Evolutionary conservation across 53 echinoderm and acorn worm species (phyloP).

Genomic region (Paracentrotus lividus): DNA sequence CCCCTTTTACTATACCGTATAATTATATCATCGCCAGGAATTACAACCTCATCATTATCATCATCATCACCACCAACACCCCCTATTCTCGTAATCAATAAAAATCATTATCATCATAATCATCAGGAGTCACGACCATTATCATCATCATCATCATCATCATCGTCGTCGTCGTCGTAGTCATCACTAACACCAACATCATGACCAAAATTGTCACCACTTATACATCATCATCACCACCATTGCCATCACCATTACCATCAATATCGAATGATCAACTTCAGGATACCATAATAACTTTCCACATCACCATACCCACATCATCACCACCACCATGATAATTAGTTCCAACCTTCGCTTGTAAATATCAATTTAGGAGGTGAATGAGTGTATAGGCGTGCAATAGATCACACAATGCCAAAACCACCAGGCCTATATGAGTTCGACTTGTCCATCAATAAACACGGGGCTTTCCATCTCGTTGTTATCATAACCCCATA

Average conservation of each 20-base stretch:
- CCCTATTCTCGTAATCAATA: no score
- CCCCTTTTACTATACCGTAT: no score
- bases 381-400: constrained; percentile 9
- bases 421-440: neutral
- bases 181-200: neutral
- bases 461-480: neutral
- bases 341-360: neutral
- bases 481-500: neutral
- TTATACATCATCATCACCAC: neutral
- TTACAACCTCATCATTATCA: neutral
- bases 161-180: neutral
- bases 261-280: neutral
- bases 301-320: neutral
- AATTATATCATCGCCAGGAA: neutral
- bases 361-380: neutral
- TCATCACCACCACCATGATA: neutral
- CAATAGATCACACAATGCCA: neutral
- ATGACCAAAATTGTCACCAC: neutral
- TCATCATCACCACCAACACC: neutral
- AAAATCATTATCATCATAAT: neutral
- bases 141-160: neutral
- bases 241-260: neutral
- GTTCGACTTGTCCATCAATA: neutral
- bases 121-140: neutral
- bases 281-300: neutral